Base-by-base conservation (phyloP, 2,888 invertebrate species). In the Crocallis elinguaria region DNA sequence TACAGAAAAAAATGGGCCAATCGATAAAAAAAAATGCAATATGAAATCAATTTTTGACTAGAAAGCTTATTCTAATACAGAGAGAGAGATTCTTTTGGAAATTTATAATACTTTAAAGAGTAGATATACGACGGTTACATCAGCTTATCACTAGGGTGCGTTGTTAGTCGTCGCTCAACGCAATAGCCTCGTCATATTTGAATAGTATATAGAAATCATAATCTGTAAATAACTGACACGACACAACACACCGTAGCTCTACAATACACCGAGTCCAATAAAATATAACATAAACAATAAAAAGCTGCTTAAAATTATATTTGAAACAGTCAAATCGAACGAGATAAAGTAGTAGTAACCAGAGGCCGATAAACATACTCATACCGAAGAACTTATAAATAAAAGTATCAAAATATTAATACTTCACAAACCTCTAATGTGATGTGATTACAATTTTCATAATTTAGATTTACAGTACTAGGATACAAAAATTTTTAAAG, bases 31-130 rank as follows among this genome's bases (percentile, higher is more conserved):
- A 73, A 76, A 73, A 75, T 73, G 77, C 71, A 73, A 71, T 71
- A 79, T 74, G 79, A 83, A 82, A 83, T 80, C 76, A 78, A 82
- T 88, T 88, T 87, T 90, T 91, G 91, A 91, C 91, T 91, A 91
- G 91, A 91, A 84, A 81, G 77, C 83, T 88, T 88, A 84, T 80
- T 82, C 83, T 87, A 89, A 89, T 87, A 88, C 87, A 89, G 85
- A 88, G 82, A 86, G 88, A 86, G 88, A 88, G 90, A 89, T 89
- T 88, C 89, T 81, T 87, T 84, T 80, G 79, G 77, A 79, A 82
- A 78, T 79, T 74, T 73, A 76, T 87, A 87, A 88, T 89, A 89
- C 89, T 89, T 88, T n/a, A n/a, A 78, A 77, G 72, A 74, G 72
- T 82, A 77, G 76, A 66, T 70, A 65, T 71, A 71, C 69, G 75